Evolutionary conservation across 2,888 invertebrate species (phyloP).

Genomic region (Cheilosia impressa): DNA sequence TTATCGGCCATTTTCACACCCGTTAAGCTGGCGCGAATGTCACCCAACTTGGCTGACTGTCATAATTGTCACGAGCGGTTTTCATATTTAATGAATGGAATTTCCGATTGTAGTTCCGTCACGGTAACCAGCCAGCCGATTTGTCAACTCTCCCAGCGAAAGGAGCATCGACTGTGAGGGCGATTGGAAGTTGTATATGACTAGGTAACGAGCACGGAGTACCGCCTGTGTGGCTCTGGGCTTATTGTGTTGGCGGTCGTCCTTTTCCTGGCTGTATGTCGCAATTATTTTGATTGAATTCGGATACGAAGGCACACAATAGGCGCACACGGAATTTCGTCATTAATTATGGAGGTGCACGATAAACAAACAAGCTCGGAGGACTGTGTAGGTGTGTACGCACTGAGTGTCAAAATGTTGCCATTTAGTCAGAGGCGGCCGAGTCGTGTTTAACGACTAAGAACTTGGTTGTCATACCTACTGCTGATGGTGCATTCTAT

Average conservation of each 20-base stretch:
- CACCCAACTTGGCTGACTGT: slow-evolving; percentile 2
- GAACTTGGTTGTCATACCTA: not conserved
- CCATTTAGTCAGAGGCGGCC: not conserved
- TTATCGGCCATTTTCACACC: slow-evolving; percentile 64
- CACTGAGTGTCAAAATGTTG: slow-evolving; percentile 27
- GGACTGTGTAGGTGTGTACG: not conserved
- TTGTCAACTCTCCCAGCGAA: slow-evolving; percentile 57
- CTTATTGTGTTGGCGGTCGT: slow-evolving; percentile 18
- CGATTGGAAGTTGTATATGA: not conserved
- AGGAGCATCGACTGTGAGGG: slow-evolving; percentile 43
- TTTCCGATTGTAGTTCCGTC: slow-evolving; percentile 70
- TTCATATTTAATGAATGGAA: slow-evolving; percentile 71
- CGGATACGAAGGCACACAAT: slow-evolving; percentile 55
- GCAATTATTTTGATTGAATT: slow-evolving; percentile 68
- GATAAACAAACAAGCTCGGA: slow-evolving; percentile 45
- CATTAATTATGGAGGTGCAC: slow-evolving; percentile 53
- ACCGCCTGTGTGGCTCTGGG: too few species aligned
- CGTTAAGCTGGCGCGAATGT: slow-evolving; percentile 35
- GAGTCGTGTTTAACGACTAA: not conserved
- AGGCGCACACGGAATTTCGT: slow-evolving; percentile 36
- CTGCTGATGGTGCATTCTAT: not conserved
- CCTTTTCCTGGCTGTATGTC: slow-evolving; percentile 44
- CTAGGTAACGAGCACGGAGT: not conserved
- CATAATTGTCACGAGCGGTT: slow-evolving; percentile 60
- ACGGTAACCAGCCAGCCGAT: slow-evolving; percentile 66